Evolutionary conservation across 1,140 invertebrate genomes (phyloP).

Genomic region (Calephelis nemesis): DNA sequence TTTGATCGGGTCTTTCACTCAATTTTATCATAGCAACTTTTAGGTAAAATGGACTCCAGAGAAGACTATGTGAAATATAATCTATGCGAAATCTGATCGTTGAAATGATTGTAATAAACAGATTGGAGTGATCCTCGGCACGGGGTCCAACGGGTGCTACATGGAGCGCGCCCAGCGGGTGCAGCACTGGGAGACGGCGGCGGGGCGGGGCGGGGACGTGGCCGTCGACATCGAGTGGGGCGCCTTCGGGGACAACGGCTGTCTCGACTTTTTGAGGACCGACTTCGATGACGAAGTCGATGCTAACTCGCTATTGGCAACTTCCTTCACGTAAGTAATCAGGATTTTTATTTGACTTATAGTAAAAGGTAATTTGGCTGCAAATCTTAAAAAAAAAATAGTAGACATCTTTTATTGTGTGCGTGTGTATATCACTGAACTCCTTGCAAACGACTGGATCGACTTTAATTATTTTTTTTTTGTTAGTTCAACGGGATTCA

Average conservation of each 20-base stretch:
- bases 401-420: too few relatives aligned
- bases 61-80: too few relatives aligned
- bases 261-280: conserved; percentile 90
- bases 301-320: conserved; percentile 85
- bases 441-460: too few relatives aligned
- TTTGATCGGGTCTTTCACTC: too few relatives aligned
- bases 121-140: conserved; percentile 85
- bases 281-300: conserved; percentile 92
- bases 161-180: conserved; percentile 86
- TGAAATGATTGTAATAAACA: conserved; percentile 28
- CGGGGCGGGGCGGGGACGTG: conserved; percentile 79
- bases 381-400: too few relatives aligned
- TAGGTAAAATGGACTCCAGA: too few relatives aligned
- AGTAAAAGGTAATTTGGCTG: too few relatives aligned
- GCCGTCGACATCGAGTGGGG: conserved; percentile 98
- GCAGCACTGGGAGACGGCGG: conserved; percentile 58
- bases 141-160: conserved; percentile 97
- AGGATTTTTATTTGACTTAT: too few relatives aligned
- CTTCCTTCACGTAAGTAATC: conserved; percentile 84
- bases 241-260: conserved; percentile 95
- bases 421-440: too few relatives aligned
- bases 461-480: too few relatives aligned
- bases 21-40: too few relatives aligned
- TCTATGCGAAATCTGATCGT: neutral
- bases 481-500: too few relatives aligned